Evolutionary conservation across 2,797 vertebrate genomes (phyloP), one percentile per base, ranked within the genome.

Genomic region (Enteromius paludinosus): DNA sequence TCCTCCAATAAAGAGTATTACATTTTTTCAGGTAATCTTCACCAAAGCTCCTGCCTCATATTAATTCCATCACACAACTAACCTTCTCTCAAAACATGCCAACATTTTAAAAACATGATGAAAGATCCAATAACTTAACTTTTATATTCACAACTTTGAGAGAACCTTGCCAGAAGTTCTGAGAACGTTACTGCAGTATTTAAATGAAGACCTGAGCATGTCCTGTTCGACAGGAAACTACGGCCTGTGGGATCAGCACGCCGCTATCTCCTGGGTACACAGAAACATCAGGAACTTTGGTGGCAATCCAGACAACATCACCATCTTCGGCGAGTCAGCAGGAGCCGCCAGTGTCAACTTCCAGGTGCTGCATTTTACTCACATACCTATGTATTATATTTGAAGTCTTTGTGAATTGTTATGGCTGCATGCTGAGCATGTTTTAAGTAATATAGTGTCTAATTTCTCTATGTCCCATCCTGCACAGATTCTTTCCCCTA

Each of bases 261-360:
- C 96, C 69, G 98, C 96, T 85, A 98, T 99, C 0, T 91, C 95
- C 1, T 99, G 97, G 98, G 97, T 99, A 72, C 93, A 98, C 94
- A 96, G 97, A 86, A 99, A 99, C 90, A 99, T 99, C 78, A 94
- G 82, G 0, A 92, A 92, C 20, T 99, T 99, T 6, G 98, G 98
- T 3, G 98, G 98, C 7, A 95, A 99, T 91, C 95, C 97, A 0
- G 64, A 94, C 82, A 99, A 96, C 89, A 93, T 99, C 88, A 99
- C 97, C n/a, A 0, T 99, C 87, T 99, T 99, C 43, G 98, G 98
- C 74, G 97, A 99, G 66, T 99, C 98, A 3, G 98, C 98, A 0
- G 98, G 98, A 38, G 95, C 10, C 0, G 93, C 85, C 87, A 98
- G 97, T 2, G 96, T 97, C 72, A 97, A 91, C 88, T 93, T 98